Evolutionary conservation across 2,888 invertebrate genomes (phyloP).

Genomic region (Zhuqinia jingwanae): DNA sequence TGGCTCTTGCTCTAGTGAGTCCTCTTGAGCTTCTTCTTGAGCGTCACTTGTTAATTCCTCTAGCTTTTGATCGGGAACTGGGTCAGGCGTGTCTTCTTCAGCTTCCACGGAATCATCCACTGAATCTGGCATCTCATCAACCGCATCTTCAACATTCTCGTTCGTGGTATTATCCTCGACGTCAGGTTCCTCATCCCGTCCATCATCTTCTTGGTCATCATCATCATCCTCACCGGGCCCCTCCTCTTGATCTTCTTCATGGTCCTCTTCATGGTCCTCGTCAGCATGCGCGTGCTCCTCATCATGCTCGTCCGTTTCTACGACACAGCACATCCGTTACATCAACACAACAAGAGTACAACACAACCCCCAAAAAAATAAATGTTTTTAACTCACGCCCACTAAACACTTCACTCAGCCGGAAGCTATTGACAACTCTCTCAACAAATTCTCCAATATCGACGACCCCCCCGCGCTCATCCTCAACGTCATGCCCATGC

Average conservation of each 20-base stretch:
- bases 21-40: no score
- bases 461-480: neutral
- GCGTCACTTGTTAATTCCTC: no score
- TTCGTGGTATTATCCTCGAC: neutral
- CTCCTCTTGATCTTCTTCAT: constrained; percentile 19
- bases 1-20: no score
- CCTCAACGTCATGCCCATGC: constrained; percentile 15
- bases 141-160: neutral
- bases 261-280: neutral
- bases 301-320: neutral
- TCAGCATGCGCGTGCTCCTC: neutral
- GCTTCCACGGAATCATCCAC: neutral
- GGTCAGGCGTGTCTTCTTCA: neutral
- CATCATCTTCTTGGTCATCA: neutral
- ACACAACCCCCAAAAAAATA: neutral
- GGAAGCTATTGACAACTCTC: constrained; percentile 53
- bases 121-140: neutral
- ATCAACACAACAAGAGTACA: neutral
- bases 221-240: constrained; percentile 4
- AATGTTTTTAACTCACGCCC: constrained; percentile 45
- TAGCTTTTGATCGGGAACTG: no score
- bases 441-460: constrained; percentile 60
- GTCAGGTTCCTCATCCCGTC: constrained; percentile 11
- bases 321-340: neutral
- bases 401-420: constrained; percentile 44